A percentile compares a stretch with the other conserved stretches of the same genome.
Evolutionary conservation across 2,888 invertebrate genomes (phyloP).

Genomic region (Lamellibrachia columna): DNA sequence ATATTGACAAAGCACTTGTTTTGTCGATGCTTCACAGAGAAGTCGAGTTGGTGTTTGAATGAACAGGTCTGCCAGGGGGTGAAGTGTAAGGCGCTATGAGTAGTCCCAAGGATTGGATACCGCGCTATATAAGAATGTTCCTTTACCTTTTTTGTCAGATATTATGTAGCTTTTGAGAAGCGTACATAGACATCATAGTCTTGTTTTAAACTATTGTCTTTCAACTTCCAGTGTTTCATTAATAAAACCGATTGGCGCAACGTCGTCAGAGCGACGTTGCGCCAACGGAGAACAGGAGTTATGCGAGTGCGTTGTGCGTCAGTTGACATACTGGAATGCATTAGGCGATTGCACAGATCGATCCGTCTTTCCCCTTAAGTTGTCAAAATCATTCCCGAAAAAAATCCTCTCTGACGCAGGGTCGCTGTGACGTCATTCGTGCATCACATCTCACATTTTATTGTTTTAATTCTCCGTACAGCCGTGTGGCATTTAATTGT

Average conservation of each 20-base stretch:
- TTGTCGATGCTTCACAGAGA: too few relatives aligned
- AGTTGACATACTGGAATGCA: background rate
- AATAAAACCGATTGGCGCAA: background rate
- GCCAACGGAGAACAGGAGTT: background rate
- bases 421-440: background rate
- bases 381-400: background rate
- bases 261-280: background rate
- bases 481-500: too few relatives aligned
- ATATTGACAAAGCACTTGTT: too few relatives aligned
- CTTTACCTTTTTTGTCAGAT: too few relatives aligned
- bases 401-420: background rate
- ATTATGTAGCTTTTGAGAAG: too few relatives aligned
- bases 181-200: background rate
- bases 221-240: background rate
- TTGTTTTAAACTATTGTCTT: background rate
- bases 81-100: too few relatives aligned
- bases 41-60: too few relatives aligned
- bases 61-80: too few relatives aligned
- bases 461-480: too few relatives aligned
- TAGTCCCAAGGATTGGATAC: too few relatives aligned
- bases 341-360: background rate
- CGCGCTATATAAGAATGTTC: too few relatives aligned
- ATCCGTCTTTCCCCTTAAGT: background rate
- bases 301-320: background rate
- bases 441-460: background rate